Evolutionary conservation across 2,888 invertebrate species (phyloP).

Genomic region (Lapara coniferarum): DNA sequence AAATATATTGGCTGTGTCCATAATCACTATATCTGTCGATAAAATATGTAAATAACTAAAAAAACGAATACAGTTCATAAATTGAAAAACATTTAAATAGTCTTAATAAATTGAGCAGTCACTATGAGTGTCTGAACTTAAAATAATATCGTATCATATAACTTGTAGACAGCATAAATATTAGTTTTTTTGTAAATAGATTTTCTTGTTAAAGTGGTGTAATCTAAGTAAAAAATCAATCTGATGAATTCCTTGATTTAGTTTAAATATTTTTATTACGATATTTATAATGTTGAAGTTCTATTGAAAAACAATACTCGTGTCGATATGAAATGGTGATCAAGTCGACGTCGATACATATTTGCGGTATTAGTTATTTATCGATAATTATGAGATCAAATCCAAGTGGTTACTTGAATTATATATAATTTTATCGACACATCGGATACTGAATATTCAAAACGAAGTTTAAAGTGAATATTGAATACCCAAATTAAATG

Average conservation of each 20-base stretch:
- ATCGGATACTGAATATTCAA: background rate
- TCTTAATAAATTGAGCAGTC: slow-evolving; percentile 18
- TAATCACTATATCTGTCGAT: background rate
- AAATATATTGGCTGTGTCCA: background rate
- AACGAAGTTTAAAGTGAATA: background rate
- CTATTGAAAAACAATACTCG: background rate
- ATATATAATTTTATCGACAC: background rate
- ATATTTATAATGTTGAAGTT: no score
- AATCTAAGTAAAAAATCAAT: no score
- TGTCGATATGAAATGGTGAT: background rate
- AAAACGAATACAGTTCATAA: slow-evolving; percentile 1
- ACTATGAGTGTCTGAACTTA: slow-evolving; percentile 17
- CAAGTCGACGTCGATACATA: background rate
- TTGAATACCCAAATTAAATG: background rate
- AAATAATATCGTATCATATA: background rate
- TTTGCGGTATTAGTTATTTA: background rate
- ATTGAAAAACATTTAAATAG: background rate
- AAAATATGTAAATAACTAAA: background rate
- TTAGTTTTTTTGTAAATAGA: no score
- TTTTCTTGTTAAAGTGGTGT: no score
- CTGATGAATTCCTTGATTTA: no score
- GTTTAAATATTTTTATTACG: no score
- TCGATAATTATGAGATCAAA: slow-evolving; percentile 4
- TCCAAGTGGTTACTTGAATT: background rate
- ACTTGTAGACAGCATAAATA: no score